Evolutionary conservation across 1,140 invertebrate species (phyloP), one percentile per base, ranked within the genome.

Genomic region (Drepana arcuata): DNA sequence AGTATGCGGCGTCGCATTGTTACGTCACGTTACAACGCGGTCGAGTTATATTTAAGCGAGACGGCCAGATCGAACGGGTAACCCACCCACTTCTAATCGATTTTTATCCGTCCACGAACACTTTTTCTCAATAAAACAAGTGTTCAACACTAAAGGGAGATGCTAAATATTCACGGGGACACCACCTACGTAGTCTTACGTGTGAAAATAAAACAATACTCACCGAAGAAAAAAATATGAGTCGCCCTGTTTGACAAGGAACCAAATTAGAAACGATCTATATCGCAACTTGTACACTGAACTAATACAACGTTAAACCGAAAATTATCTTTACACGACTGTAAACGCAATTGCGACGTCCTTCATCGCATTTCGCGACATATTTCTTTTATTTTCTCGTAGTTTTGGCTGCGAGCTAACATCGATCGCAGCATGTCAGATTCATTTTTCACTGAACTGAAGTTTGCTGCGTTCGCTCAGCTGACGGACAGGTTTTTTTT

Each of bases 341-440:
- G 39, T 38, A 43, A 62, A 59, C 39, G 45, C 41, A 40, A 48
- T 31, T 37, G 26, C 35, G 34, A 53, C 49, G 48, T 60, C 50
- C 57, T 59, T 58, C 27, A 62, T 36, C 45, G 56, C 32, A 51
- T 45, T 35, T 35, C 54, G 49, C 66, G 61, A 59, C 68, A 77
- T 72, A 72, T 72, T 75, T 75, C 71, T 65, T 48, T 59, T 63
- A 61, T 72, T 77, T 79, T 72, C 54, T 53, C 59, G 58, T 58
- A 53, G 62, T 72, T 74, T 72, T 65, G 63, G 51, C 56, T 55
- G 52, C 46, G 57, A 58, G 60, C 47, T 46, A 62, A 57, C 60
- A 80, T 80, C 72, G 75, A 80, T 80, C 69, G 67, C 57, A 69
- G 70, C 75, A 80, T 80, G 75, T 75, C 72, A 80, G 72, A 51